Percentiles rank a stretch among this genome's conserved stretches.
Conservation (phyloP, 2,797 vertebrate genomes). For the Labroides dimidiatus region DNA sequence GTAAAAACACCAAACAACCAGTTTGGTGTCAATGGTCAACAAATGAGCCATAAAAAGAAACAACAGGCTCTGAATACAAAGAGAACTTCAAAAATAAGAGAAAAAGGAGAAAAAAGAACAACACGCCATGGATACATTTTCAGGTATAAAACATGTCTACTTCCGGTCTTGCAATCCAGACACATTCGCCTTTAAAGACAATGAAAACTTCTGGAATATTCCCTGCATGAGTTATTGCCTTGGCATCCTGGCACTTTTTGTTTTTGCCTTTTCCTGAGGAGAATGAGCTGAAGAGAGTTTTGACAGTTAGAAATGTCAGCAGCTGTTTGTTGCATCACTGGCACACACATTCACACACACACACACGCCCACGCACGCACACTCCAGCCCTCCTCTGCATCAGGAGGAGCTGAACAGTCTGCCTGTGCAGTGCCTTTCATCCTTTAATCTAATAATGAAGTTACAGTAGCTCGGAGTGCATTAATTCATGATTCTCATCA, state of each 20-base stretch:
- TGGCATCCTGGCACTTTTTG: background rate
- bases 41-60: too few relatives aligned
- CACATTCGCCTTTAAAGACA: background rate
- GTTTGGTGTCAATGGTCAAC: too few relatives aligned
- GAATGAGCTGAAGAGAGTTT: conserved; percentile 24
- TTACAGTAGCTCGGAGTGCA: background rate
- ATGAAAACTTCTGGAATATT: background rate
- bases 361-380: conserved; percentile 13
- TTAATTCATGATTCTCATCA: conserved; percentile 4
- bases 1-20: too few relatives aligned
- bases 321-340: conserved; percentile 32
- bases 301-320: conserved; percentile 37
- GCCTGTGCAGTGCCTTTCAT: conserved; percentile 8
- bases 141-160: background rate
- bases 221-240: background rate
- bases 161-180: background rate
- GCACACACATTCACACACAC: conserved; percentile 13
- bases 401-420: conserved; percentile 5
- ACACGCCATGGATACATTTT: background rate
- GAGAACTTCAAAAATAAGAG: too few relatives aligned
- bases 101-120: too few relatives aligned
- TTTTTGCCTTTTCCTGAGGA: background rate
- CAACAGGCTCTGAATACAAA: too few relatives aligned
- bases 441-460: conserved; percentile 18
- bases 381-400: background rate